Base-by-base conservation (phyloP, 2,113 vertebrate species). In the Pristiophorus japonicus region DNA sequence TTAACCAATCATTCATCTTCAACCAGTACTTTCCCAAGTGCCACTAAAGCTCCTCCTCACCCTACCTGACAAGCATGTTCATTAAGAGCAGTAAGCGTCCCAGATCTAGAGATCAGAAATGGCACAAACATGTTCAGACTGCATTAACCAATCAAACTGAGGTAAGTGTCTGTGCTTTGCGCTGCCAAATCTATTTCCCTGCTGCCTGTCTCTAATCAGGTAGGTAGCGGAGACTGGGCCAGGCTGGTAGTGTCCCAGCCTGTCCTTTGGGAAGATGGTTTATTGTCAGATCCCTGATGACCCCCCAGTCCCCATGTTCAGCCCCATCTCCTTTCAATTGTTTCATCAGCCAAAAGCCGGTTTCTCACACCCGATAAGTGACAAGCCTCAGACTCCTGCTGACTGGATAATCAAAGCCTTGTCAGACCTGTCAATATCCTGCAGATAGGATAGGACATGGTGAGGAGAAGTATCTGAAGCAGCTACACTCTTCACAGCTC, bases 391-490 rank as follows among this genome's bases (percentile, higher is more conserved):
- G 98, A 98, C 98, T 98, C 98, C 98, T 97, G 98, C 98, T 97
- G 98, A 98, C 98, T 98, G 98, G 98, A 98, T 99, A 98, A 99
- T 99, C 99, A 99, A 99, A 98, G 98, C 98, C 98, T 98, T 98
- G 98, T 98, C 99, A 98, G 97, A 97, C 96, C 98, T 98, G 98
- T 98, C 99, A 98, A 99, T 99, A 98, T 97, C 98, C 97, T 98
- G 98, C 97, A 98, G 98, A 98, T 97, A 97, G 97, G 97, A 97
- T 97, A 97, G 97, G 97, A 97, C 97, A 98, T 97, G 97, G 97
- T 97, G 96, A 97, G 97, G 97, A 96, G 97, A 97, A 97, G 97
- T 97, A 97, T 97, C 97, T 97, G 96, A 97, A 97, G 97, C 97
- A 98, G 97, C 96, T 95, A 84, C 96, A 95, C 97, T 96, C 97